phyloP scores from a whole-genome alignment of 2,797 vertebrate species.

The Paratrypauchen microcephalus region DNA sequence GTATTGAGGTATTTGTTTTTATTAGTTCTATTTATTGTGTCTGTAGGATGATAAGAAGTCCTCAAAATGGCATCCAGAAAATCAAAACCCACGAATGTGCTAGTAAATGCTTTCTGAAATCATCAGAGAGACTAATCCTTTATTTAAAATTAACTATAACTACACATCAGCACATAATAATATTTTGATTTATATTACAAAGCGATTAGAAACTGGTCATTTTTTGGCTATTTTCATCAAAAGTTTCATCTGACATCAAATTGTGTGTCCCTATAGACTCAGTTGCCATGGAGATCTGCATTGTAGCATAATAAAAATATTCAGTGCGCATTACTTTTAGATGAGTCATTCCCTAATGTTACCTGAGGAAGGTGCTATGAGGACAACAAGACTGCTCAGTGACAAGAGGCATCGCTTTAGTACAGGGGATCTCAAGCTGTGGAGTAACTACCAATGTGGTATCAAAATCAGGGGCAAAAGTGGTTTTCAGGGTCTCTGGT shows the following conservation, averaged over 20 bases:
- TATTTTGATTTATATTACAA: background rate
- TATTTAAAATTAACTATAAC: no score
- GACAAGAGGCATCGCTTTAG: background rate
- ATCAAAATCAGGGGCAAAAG: no score
- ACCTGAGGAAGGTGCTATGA: background rate
- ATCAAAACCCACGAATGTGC: no score
- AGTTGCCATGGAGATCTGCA: background rate
- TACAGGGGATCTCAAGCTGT: background rate
- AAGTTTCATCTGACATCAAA: background rate
- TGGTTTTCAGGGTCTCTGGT: background rate
- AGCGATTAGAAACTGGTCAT: background rate
- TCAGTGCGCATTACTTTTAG: background rate
- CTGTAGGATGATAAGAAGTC: no score
- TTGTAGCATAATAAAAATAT: background rate
- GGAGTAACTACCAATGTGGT: background rate
- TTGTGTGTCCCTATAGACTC: constrained; percentile 1
- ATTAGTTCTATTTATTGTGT: no score
- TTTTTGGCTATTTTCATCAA: constrained; percentile 5
- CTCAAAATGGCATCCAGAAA: no score
- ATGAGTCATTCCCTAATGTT: background rate
- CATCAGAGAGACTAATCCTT: no score
- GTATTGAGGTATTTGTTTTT: no score
- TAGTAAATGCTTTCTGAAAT: no score
- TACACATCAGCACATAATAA: background rate
- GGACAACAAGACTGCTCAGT: constrained; percentile 1